A percentile compares a stretch with the other conserved stretches of the same genome.
Conservation (phyloP, 1,140 invertebrate genomes). For the Bombus pascuorum region DNA sequence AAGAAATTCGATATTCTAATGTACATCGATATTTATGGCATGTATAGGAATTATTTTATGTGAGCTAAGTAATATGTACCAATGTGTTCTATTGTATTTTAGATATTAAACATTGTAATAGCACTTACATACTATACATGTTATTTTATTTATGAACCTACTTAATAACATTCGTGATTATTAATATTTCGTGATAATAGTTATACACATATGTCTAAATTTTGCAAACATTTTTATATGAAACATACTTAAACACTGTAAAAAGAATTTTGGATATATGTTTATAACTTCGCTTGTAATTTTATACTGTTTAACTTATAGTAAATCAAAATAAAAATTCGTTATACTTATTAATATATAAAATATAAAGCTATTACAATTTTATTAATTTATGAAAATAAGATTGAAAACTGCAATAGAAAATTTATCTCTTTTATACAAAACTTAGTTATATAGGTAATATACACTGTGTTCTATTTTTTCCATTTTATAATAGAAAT, state of each 20-base stretch:
- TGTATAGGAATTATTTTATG: slow-evolving; percentile 57
- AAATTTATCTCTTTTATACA: background rate
- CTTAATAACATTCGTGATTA: slow-evolving; percentile 51
- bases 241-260: slow-evolving; percentile 28
- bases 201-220: slow-evolving; percentile 55
- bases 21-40: slow-evolving; percentile 62
- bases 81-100: slow-evolving; percentile 54
- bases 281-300: slow-evolving; percentile 19
- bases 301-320: slow-evolving; percentile 2
- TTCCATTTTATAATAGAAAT: slow-evolving; percentile 41
- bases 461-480: background rate
- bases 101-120: slow-evolving; percentile 59
- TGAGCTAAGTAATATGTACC: slow-evolving; percentile 52
- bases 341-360: background rate
- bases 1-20: slow-evolving; percentile 54
- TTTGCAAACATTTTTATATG: slow-evolving; percentile 29
- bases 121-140: slow-evolving; percentile 48
- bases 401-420: background rate
- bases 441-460: slow-evolving; percentile 26
- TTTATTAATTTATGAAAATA: slow-evolving; percentile 42
- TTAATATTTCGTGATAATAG: slow-evolving; percentile 54
- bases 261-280: slow-evolving; percentile 14
- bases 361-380: slow-evolving; percentile 28
- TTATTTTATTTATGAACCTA: slow-evolving; percentile 55
- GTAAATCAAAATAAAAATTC: slow-evolving; percentile 24